Percentiles rank a stretch among this genome's conserved stretches.
Evolutionary conservation across 2,888 invertebrate species (phyloP).

Genomic region (Branchipolynoe longqiensis): DNA sequence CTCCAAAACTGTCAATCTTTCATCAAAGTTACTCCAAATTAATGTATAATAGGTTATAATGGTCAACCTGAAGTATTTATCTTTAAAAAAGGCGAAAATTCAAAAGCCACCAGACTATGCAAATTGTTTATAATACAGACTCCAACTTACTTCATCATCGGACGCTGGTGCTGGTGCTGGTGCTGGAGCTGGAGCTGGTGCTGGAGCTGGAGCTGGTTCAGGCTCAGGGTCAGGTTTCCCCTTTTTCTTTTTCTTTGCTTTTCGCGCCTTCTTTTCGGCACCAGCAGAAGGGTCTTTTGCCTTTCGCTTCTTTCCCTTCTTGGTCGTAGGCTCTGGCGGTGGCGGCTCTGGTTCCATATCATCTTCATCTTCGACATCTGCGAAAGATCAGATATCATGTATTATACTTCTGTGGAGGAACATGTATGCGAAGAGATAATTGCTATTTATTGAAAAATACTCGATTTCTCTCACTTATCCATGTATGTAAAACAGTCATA

Average conservation of each 20-base stretch:
- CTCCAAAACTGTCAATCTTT: too few relatives aligned
- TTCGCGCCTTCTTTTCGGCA: conserved; percentile 88
- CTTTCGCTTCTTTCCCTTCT: conserved; percentile 92
- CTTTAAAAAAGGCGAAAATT: too few relatives aligned
- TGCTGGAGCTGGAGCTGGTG: background rate
- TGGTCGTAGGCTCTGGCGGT: conserved; percentile 42
- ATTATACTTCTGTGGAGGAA: too few relatives aligned
- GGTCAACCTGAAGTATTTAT: too few relatives aligned
- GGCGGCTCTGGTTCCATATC: conserved; percentile 41
- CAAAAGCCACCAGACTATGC: too few relatives aligned
- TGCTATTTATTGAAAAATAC: background rate
- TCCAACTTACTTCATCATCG: background rate
- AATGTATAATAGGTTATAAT: too few relatives aligned
- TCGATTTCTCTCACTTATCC: background rate
- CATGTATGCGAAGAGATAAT: conserved; percentile 9
- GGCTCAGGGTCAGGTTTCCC: conserved; percentile 48
- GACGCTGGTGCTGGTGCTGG: conserved; percentile 13
- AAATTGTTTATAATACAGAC: background rate
- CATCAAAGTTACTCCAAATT: too few relatives aligned
- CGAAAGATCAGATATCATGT: too few relatives aligned
- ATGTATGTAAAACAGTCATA: background rate
- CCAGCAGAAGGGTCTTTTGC: conserved; percentile 91
- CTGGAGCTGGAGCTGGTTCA: conserved; percentile 23
- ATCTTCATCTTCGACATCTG: conserved; percentile 6
- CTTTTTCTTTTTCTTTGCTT: conserved; percentile 83